A percentile compares a stretch with the other conserved stretches of the same genome.
Evolutionary conservation across 2,888 invertebrate genomes (phyloP).

Genomic region (Cataglyphis altisquamis): DNA sequence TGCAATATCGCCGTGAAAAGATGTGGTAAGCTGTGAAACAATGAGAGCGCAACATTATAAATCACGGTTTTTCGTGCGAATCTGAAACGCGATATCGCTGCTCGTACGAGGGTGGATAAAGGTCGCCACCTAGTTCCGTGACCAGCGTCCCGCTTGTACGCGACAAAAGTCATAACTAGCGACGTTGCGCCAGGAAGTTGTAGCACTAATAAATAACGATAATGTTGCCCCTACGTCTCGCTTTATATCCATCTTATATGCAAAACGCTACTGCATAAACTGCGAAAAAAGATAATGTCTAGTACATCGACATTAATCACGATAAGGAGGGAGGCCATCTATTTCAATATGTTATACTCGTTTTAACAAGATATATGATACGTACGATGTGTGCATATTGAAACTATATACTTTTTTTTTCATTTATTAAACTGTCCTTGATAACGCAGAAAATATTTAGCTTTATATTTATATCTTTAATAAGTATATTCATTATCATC

Average conservation of each 20-base stretch:
- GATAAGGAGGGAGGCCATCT: slow-evolving; percentile 61
- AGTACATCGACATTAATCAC: slow-evolving; percentile 57
- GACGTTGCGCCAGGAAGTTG: slow-evolving; percentile 55
- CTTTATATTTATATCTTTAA: background rate
- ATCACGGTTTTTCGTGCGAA: slow-evolving; percentile 62
- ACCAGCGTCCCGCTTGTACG: slow-evolving; percentile 29
- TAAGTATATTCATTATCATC: slow-evolving; percentile 5
- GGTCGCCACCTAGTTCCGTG: slow-evolving; percentile 39
- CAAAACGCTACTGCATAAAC: slow-evolving; percentile 46
- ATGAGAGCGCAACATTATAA: slow-evolving; percentile 55
- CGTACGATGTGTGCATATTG: background rate
- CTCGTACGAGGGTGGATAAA: slow-evolving; percentile 50
- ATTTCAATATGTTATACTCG: slow-evolving; percentile 56
- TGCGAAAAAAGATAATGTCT: slow-evolving; percentile 52
- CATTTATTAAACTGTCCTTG: background rate
- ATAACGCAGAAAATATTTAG: background rate
- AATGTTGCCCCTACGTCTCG: slow-evolving; percentile 63
- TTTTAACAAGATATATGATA: slow-evolving; percentile 24
- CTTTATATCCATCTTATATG: slow-evolving; percentile 64
- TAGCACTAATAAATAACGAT: slow-evolving; percentile 71
- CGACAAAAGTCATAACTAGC: slow-evolving; percentile 66
- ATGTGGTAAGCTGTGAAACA: slow-evolving; percentile 61
- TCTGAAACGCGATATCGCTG: slow-evolving; percentile 52
- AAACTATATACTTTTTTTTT: slow-evolving; percentile 12
- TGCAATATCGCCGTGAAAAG: slow-evolving; percentile 44